Percentiles rank a stretch among this genome's conserved stretches.
Conservation (phyloP, 2,797 vertebrate species). For the Neostethus bicornis region DNA sequence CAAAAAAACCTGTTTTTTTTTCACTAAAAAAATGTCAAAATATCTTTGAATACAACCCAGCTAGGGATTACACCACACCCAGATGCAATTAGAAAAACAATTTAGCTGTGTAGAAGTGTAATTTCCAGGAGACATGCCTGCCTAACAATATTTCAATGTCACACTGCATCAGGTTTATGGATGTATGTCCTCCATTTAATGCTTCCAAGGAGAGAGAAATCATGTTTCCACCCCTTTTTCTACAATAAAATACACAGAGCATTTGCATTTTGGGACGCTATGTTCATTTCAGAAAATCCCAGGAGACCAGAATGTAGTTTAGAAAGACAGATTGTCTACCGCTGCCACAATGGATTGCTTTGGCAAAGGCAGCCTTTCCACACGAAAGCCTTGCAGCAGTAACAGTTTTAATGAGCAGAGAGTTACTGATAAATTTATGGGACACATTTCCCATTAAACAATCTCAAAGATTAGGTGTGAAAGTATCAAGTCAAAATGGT, state of each 20-base stretch:
- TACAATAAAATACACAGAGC: slow-evolving; percentile 19
- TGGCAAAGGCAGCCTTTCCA: slow-evolving; percentile 56
- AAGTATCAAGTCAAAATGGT: slow-evolving; percentile 64
- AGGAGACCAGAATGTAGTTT: slow-evolving; percentile 32
- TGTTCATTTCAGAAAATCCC: slow-evolving; percentile 45
- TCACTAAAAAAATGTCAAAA: slow-evolving; percentile 3
- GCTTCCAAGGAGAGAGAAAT: slow-evolving; percentile 21
- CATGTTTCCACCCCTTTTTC: slow-evolving; percentile 31
- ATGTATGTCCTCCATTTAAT: slow-evolving; percentile 29
- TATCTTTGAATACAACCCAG: slow-evolving; percentile 5
- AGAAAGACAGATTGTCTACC: slow-evolving; percentile 62
- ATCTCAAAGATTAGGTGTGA: slow-evolving; percentile 68
- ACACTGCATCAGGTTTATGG: slow-evolving; percentile 34
- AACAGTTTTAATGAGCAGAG: slow-evolving; percentile 63
- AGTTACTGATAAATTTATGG: slow-evolving; percentile 71
- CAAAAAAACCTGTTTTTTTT: slow-evolving; percentile 1
- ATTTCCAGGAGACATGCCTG: slow-evolving; percentile 12
- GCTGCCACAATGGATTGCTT: slow-evolving; percentile 40
- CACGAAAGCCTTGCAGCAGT: slow-evolving; percentile 55
- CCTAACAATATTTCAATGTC: slow-evolving; percentile 43
- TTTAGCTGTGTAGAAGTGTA: slow-evolving; percentile 5
- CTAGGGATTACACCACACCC: slow-evolving; percentile 7
- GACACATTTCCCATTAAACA: slow-evolving; percentile 65
- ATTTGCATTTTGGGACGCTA: slow-evolving; percentile 65
- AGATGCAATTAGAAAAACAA: slow-evolving; percentile 12